phyloP scores from a whole-genome alignment of 2,888 invertebrate species.

The Pachydiplax longipennis region DNA sequence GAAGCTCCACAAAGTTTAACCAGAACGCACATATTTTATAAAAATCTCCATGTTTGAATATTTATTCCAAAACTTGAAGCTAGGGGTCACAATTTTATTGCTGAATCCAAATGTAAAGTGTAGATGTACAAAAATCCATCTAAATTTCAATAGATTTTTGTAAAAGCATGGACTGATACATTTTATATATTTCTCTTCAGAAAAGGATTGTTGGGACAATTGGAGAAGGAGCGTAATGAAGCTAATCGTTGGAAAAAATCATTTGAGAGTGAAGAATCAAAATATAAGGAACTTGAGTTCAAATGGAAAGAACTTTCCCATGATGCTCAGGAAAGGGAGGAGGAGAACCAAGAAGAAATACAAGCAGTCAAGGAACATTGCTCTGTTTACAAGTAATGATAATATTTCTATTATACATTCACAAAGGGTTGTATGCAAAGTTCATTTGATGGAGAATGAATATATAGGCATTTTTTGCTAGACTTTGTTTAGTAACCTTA shows the following conservation, averaged over 20 bases:
- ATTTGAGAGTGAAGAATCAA: not conserved
- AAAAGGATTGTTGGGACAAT: slow-evolving; percentile 55
- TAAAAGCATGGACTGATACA: too few species aligned
- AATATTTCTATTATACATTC: not conserved
- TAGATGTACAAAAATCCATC: too few species aligned
- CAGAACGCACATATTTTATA: too few species aligned
- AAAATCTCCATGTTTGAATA: too few species aligned
- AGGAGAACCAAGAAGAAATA: not conserved
- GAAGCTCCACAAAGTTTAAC: too few species aligned
- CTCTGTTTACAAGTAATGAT: slow-evolving; percentile 6
- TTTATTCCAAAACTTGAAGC: too few species aligned
- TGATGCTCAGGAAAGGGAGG: slow-evolving; percentile 2
- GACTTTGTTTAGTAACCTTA: too few species aligned
- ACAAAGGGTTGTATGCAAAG: not conserved
- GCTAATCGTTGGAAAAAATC: not conserved
- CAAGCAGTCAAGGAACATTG: not conserved
- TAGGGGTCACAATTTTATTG: too few species aligned
- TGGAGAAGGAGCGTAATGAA: slow-evolving; percentile 56
- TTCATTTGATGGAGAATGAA: not conserved
- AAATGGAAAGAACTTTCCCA: not conserved
- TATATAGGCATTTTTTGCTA: too few species aligned
- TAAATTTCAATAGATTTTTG: too few species aligned
- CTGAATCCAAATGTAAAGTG: too few species aligned
- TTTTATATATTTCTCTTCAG: not conserved
- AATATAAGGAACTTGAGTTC: not conserved